Evolutionary conservation across 2,113 vertebrate genomes (phyloP).

Genomic region (Ctenodactylus gundi): DNA sequence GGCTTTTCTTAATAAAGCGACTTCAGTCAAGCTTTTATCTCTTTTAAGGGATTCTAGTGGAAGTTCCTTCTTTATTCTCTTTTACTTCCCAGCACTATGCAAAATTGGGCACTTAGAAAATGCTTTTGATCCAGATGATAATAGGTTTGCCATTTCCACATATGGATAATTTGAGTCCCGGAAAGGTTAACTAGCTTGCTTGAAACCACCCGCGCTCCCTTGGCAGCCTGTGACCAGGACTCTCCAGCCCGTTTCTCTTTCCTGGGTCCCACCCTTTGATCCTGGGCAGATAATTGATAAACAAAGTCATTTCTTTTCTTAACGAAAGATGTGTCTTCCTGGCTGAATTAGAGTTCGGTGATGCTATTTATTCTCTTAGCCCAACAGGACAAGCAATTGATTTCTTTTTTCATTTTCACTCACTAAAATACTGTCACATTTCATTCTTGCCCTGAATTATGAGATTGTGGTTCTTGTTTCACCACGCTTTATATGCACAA

Average conservation of each 20-base stretch:
- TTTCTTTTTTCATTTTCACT: slow-evolving; percentile 64
- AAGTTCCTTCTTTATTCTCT: slow-evolving; percentile 17
- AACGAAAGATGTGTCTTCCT: slow-evolving; percentile 49
- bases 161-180: slow-evolving; percentile 24
- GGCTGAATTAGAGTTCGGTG: slow-evolving; percentile 55
- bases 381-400: slow-evolving; percentile 52
- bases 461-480: slow-evolving; percentile 65
- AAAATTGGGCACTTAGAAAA: background rate
- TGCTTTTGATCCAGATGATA: slow-evolving; percentile 31
- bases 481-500: slow-evolving; percentile 58
- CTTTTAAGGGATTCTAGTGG: background rate
- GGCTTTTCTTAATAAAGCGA: background rate
- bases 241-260: background rate
- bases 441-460: slow-evolving; percentile 63
- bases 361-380: slow-evolving; percentile 59
- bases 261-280: background rate
- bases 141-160: slow-evolving; percentile 64
- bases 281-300: slow-evolving; percentile 52
- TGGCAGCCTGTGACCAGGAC: background rate
- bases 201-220: background rate
- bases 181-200: slow-evolving; percentile 57
- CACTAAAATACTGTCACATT: slow-evolving; percentile 55
- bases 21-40: background rate
- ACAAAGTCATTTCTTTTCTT: slow-evolving; percentile 50
- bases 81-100: background rate